phyloP scores from a whole-genome alignment of 2,113 vertebrate genomes.

The Scomber colias region DNA sequence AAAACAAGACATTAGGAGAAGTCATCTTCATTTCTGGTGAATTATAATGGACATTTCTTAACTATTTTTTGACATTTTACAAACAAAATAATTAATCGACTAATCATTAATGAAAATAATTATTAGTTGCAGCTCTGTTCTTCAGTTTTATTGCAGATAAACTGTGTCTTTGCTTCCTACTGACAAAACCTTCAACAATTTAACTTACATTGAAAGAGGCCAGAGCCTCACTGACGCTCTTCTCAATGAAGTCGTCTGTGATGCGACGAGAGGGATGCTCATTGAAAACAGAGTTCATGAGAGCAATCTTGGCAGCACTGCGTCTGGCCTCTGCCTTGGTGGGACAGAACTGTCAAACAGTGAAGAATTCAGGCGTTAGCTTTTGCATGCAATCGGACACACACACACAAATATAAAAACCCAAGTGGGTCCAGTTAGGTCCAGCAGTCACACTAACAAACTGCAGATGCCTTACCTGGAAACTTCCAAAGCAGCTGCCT shows the following conservation, averaged over 20 bases:
- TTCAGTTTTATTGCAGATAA: too few species aligned
- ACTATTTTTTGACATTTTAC: too few species aligned
- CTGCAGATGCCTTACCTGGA: slow-evolving; percentile 87
- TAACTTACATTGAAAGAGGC: slow-evolving; percentile 94
- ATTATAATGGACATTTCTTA: too few species aligned
- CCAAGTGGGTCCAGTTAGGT: neutral
- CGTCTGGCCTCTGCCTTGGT: slow-evolving; percentile 96
- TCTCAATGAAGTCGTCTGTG: slow-evolving; percentile 97
- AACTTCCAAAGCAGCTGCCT: slow-evolving; percentile 98
- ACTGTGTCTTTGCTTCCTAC: too few species aligned
- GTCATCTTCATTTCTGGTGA: too few species aligned
- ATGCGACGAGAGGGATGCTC: slow-evolving; percentile 97
- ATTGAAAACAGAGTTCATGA: slow-evolving; percentile 99
- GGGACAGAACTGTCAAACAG: slow-evolving; percentile 91
- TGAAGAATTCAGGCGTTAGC: slow-evolving; percentile 9
- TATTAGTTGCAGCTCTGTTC: too few species aligned
- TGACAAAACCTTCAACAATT: too few species aligned
- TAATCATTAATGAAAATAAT: too few species aligned
- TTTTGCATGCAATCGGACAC: neutral
- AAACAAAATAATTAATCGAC: too few species aligned
- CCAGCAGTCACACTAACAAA: neutral
- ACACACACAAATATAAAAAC: too few species aligned
- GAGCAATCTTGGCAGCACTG: slow-evolving; percentile 96
- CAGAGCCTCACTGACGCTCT: slow-evolving; percentile 95
- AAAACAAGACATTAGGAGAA: too few species aligned